Conservation (phyloP, 2,888 invertebrate genomes). For the Ellobium chinense region DNA sequence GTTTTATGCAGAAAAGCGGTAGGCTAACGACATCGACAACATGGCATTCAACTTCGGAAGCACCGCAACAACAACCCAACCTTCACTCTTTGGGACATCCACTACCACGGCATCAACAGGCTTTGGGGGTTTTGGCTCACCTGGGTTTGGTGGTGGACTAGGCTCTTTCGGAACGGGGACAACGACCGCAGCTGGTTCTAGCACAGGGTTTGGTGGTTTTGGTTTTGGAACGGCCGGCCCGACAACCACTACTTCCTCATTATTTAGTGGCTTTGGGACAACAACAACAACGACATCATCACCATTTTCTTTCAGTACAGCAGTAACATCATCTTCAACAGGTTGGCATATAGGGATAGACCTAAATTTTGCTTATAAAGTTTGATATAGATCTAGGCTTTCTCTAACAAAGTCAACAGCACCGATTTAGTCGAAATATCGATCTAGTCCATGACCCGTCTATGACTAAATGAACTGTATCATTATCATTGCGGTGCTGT, state of each 20-base stretch:
- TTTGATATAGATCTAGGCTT: slow-evolving; percentile 5
- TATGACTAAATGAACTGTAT: too few relatives aligned
- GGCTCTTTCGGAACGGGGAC: slow-evolving; percentile 29
- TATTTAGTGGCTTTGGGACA: slow-evolving; percentile 48
- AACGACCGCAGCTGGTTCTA: background rate
- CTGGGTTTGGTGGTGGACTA: slow-evolving; percentile 40
- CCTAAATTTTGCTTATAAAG: background rate
- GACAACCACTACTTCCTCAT: slow-evolving; percentile 37
- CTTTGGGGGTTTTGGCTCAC: slow-evolving; percentile 34
- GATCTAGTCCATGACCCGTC: too few relatives aligned
- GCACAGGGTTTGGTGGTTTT: slow-evolving; percentile 42
- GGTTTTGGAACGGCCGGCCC: slow-evolving; percentile 50
- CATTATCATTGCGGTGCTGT: too few relatives aligned
- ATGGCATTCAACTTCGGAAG: slow-evolving; percentile 52
- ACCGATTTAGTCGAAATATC: too few relatives aligned
- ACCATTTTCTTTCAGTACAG: slow-evolving; percentile 48
- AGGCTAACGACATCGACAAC: background rate
- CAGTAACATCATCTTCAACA: slow-evolving; percentile 47
- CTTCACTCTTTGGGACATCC: slow-evolving; percentile 47
- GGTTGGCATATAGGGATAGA: slow-evolving; percentile 4
- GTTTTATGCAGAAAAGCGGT: too few relatives aligned
- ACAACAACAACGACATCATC: slow-evolving; percentile 48
- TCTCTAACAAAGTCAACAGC: too few relatives aligned
- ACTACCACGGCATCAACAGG: slow-evolving; percentile 44
- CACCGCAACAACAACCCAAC: slow-evolving; percentile 34